Evolutionary conservation across 2,113 vertebrate genomes (phyloP).

Genomic region (Odobenus rosmarus): DNA sequence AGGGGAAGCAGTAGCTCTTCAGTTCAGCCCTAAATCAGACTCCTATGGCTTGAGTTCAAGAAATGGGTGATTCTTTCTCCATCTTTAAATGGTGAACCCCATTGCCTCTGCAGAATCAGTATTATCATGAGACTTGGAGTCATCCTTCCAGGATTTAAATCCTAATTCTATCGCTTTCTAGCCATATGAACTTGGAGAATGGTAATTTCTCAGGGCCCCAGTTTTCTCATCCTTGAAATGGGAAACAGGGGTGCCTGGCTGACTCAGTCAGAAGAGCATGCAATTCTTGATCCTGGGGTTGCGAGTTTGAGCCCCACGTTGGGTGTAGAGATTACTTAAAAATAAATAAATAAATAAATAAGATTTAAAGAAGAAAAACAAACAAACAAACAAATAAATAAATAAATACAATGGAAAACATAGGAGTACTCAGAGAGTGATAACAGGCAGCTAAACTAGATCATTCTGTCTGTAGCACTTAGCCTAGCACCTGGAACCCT

Average conservation of each 20-base stretch:
- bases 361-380: not conserved
- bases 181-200: not conserved
- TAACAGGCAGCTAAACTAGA: not conserved
- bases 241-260: not conserved
- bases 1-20: constrained; percentile 33
- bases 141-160: not conserved
- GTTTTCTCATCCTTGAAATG: constrained; percentile 48
- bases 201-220: not conserved
- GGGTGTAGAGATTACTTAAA: not conserved
- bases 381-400: not conserved
- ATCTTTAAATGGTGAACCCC: not conserved
- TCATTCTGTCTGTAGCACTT: not conserved
- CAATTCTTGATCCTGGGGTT: not conserved
- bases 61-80: not conserved
- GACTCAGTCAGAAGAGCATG: not conserved
- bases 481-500: not conserved
- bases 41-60: not conserved
- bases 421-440: not conserved
- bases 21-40: not conserved
- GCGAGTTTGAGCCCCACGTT: not conserved
- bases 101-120: not conserved
- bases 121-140: not conserved
- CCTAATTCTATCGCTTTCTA: not conserved
- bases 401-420: not conserved
- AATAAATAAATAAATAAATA: not conserved